Percentiles rank a stretch among this genome's conserved stretches.
Evolutionary conservation across 1,140 invertebrate genomes (phyloP).

Genomic region (Drosophila insularis): DNA sequence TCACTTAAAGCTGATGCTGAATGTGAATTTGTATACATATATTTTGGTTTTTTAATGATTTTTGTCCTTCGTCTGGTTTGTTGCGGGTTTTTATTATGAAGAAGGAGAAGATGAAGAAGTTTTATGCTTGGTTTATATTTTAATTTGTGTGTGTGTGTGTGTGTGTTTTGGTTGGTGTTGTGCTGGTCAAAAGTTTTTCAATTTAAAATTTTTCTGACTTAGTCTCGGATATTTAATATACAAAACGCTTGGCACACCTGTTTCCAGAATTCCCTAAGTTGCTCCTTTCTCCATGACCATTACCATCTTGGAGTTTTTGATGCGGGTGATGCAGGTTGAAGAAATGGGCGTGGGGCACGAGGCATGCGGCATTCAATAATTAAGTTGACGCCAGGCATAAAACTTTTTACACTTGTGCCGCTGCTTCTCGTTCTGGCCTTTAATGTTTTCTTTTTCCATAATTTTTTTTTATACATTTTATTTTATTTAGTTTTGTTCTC

Average conservation of each 20-base stretch:
- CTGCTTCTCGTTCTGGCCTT: not conserved
- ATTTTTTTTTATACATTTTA: not conserved
- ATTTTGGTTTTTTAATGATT: constrained; percentile 37
- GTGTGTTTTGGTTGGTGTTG: constrained; percentile 1
- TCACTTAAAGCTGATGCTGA: constrained; percentile 33
- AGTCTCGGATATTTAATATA: constrained; percentile 75
- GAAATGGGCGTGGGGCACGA: constrained; percentile 21
- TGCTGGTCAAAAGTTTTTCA: constrained; percentile 73
- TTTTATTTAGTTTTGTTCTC: not conserved
- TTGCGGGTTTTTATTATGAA: not conserved
- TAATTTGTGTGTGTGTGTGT: constrained; percentile 49
- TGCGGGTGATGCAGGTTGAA: constrained; percentile 19
- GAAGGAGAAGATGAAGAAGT: constrained; percentile 28
- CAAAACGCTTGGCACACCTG: constrained; percentile 67
- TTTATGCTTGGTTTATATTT: constrained; percentile 69
- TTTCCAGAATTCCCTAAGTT: constrained; percentile 26
- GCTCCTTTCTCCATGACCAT: too few species aligned
- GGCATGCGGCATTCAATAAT: constrained; percentile 66
- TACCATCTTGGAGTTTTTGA: constrained; percentile 4
- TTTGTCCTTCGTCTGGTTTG: not conserved
- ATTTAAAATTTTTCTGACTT: constrained; percentile 70
- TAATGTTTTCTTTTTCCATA: not conserved
- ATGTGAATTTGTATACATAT: constrained; percentile 23
- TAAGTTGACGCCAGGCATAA: constrained; percentile 67
- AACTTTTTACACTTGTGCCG: constrained; percentile 54